phyloP scores from a whole-genome alignment of 2,888 invertebrate species.

The Pherbina coryleti region DNA sequence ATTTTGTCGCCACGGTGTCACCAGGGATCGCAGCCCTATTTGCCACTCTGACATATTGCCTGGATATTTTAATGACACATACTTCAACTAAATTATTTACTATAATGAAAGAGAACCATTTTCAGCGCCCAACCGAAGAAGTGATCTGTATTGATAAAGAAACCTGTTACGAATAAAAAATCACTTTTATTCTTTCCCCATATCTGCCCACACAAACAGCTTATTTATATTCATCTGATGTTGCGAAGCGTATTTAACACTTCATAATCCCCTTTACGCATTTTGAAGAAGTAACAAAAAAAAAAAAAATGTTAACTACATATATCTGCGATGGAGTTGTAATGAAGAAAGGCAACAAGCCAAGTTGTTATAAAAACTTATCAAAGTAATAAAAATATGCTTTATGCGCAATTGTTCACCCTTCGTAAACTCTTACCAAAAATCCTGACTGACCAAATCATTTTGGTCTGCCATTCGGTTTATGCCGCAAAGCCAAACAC shows the following conservation, averaged over 20 bases:
- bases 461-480: not conserved
- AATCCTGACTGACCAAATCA: not conserved
- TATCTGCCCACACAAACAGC: not conserved
- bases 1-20: not conserved
- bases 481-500: conserved; percentile 43
- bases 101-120: not conserved
- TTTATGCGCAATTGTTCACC: conserved; percentile 47
- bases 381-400: conserved; percentile 54
- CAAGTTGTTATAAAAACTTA: conserved; percentile 41
- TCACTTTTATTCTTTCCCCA: not conserved
- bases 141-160: not conserved
- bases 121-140: not conserved
- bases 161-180: not conserved
- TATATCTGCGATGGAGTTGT: not conserved
- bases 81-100: not conserved
- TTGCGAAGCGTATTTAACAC: conserved; percentile 7
- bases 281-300: conserved; percentile 14
- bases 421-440: not conserved
- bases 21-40: not conserved
- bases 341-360: not conserved
- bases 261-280: not conserved
- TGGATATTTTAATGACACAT: not conserved
- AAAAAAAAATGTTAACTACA: conserved; percentile 6
- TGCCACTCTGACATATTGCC: conserved; percentile 10
- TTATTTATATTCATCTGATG: conserved; percentile 11